Base-by-base conservation (phyloP, 2,797 vertebrate species). In the Pangasius mekongensis region DNA sequence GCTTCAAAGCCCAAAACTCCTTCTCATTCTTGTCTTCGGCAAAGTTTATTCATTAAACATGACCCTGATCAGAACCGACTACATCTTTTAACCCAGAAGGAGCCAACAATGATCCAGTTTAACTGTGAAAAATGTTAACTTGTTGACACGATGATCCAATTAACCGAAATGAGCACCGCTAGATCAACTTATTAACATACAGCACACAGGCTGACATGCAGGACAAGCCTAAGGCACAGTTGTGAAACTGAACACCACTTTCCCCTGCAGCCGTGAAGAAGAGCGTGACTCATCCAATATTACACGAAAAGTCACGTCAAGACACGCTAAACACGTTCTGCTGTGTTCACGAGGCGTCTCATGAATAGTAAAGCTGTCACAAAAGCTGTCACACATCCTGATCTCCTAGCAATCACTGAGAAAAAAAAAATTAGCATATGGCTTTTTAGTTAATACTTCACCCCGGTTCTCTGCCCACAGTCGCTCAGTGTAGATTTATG, bases 401-500 rank as follows among this genome's bases (percentile, higher is more conserved):
- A 49, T 47, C 43, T n/a, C 10, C 43, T 27, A 73, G 71, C 22
- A 14, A 47, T 49, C 39, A 13, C 24, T 5, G 22, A n/a, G 39
- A 24, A 11, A 4, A 5, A 47, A 73, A 73, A 74, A 47, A 43
- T 13, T 5, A 24, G 5, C 39, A n/a, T 13, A 47, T 47, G 43
- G 73, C 43, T 49, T 76, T 76, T 76, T 27, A 49, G 49, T 76
- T 27, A 27, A 76, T 49, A 33, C 77, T 8, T 80, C 52, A 56
- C 36, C 36, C 36, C 56, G 7, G 39, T 49, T 49, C 62, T 49
- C n/a, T 18, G 47, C 13, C 30, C 33, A 52, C 33, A 36, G 22
- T 3, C 36, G 22, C 27, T 81, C 24, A 36, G 30, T 13, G 24
- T 20, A 71, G 77, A 58, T 83, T 87, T 87, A 83, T 71, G 67